phyloP scores from a whole-genome alignment of 2,888 invertebrate species.

The Anoplius nigerrimus region DNA sequence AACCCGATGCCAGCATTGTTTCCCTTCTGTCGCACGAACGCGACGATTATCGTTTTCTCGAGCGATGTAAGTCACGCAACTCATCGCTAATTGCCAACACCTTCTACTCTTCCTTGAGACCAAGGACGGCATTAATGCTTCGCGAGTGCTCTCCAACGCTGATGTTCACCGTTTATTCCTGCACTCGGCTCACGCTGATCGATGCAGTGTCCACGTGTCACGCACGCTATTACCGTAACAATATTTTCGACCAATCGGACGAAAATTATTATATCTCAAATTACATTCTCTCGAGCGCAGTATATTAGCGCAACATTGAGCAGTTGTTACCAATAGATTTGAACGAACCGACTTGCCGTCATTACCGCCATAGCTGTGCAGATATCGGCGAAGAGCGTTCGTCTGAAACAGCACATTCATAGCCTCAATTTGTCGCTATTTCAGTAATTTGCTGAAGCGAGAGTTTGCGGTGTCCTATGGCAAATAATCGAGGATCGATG shows the following conservation, averaged over 20 bases:
- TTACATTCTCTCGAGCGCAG: too few relatives aligned
- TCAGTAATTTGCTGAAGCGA: constrained; percentile 14
- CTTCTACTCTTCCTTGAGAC: constrained; percentile 21
- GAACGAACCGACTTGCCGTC: too few relatives aligned
- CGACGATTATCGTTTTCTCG: constrained; percentile 20
- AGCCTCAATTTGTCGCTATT: constrained; percentile 14
- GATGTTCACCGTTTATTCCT: constrained; percentile 2
- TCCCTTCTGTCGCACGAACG: constrained; percentile 13
- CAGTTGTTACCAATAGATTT: too few relatives aligned
- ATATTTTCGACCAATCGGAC: too few relatives aligned
- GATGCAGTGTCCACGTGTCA: too few relatives aligned
- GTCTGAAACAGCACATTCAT: too few relatives aligned
- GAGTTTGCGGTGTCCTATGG: constrained; percentile 5
- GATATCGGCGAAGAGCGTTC: too few relatives aligned
- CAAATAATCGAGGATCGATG: background rate
- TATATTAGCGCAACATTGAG: too few relatives aligned
- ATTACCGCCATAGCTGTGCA: too few relatives aligned
- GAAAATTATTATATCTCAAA: too few relatives aligned
- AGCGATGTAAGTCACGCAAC: background rate
- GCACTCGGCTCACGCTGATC: background rate
- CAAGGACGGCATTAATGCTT: constrained; percentile 22
- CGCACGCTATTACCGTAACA: too few relatives aligned
- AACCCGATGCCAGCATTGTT: constrained; percentile 10
- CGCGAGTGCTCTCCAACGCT: background rate
- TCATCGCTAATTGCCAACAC: constrained; percentile 3